phyloP scores from a whole-genome alignment of 2,888 invertebrate genomes.

The Galeopsomyia nigrocyanea region DNA sequence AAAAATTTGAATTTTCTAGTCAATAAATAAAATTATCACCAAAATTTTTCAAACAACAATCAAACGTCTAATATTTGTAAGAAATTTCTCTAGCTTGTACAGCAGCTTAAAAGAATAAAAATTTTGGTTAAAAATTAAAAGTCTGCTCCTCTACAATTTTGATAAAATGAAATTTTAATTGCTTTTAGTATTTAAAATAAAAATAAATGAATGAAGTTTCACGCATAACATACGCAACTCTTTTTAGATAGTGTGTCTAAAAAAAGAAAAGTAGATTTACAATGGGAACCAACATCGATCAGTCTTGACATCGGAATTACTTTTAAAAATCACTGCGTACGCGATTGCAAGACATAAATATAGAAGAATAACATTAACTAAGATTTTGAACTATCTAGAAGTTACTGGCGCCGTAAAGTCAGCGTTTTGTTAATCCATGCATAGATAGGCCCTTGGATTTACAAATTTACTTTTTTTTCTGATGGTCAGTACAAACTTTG shows the following conservation, averaged over 20 bases:
- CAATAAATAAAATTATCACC: constrained; percentile 21
- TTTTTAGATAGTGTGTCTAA: constrained; percentile 36
- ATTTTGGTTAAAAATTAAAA: no score
- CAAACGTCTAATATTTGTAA: constrained; percentile 26
- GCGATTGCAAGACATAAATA: constrained; percentile 61
- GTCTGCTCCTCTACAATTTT: no score
- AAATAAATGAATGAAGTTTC: constrained; percentile 38
- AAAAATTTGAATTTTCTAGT: constrained; percentile 29
- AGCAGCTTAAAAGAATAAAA: no score
- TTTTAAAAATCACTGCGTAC: constrained; percentile 65
- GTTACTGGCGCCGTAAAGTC: constrained; percentile 43
- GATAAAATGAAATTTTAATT: no score
- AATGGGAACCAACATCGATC: constrained; percentile 67
- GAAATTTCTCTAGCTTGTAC: background rate
- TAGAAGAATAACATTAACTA: constrained; percentile 58
- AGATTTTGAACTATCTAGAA: constrained; percentile 49
- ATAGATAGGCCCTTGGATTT: constrained; percentile 50
- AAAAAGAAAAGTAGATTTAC: constrained; percentile 50
- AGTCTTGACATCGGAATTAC: constrained; percentile 67
- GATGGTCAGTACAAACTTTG: constrained; percentile 49
- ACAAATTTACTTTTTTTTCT: constrained; percentile 16
- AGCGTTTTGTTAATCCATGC: constrained; percentile 38
- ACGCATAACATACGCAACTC: constrained; percentile 38
- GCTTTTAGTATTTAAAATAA: no score
- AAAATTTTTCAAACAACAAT: constrained; percentile 24